A percentile compares a stretch with the other conserved stretches of the same genome.
phyloP scores from a whole-genome alignment of 2,888 invertebrate genomes.

The Shargacucullia verbasci region DNA sequence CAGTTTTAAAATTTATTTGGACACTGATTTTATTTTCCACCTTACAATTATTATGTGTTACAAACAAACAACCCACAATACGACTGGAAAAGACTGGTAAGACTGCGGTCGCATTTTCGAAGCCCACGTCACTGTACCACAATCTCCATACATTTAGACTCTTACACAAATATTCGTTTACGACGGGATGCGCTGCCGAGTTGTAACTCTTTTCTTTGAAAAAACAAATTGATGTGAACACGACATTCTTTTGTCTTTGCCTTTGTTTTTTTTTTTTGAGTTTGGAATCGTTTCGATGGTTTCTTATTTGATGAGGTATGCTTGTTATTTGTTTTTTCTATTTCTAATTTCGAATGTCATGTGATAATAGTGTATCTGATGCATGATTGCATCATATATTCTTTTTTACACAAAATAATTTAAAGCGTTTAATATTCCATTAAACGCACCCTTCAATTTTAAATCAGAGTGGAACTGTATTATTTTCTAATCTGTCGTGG shows the following conservation, averaged over 20 bases:
- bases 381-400: no score
- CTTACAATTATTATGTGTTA: conserved; percentile 6
- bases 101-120: conserved; percentile 24
- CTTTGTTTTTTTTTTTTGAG: conserved; percentile 30
- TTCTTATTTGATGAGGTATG: conserved; percentile 12
- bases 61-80: conserved; percentile 8
- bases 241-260: conserved; percentile 42
- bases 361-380: not conserved
- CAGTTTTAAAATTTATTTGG: no score
- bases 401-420: no score
- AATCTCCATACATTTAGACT: conserved; percentile 8
- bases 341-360: conserved; percentile 35
- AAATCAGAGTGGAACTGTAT: no score
- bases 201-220: conserved; percentile 39
- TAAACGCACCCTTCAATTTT: no score
- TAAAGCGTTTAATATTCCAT: no score
- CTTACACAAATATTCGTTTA: conserved; percentile 31
- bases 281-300: conserved; percentile 34
- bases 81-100: conserved; percentile 9
- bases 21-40: not conserved
- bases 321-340: conserved; percentile 19
- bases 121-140: conserved; percentile 28
- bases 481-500: no score
- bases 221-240: conserved; percentile 36
- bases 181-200: conserved; percentile 42